Percentiles rank a stretch among this genome's conserved stretches.
These are phyloP conservation scores for Oxystoma pomonae DNA, from an alignment of 2,888 invertebrate genomes.

Conservation along the genomic window DNA sequence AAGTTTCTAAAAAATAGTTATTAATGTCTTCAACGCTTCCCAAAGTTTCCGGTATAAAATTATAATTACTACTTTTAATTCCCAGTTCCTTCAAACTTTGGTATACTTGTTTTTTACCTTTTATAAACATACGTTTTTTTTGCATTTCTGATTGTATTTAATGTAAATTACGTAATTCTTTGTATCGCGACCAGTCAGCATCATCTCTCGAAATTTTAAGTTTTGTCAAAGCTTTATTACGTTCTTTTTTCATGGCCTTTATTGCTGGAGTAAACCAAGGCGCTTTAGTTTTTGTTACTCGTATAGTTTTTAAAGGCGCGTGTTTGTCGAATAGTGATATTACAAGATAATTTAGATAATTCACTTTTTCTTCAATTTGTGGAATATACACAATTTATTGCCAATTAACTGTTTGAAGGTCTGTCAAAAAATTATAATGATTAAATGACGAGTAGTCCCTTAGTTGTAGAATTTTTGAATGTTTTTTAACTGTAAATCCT, in stretches of 20 bases:
- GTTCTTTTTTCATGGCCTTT: slow-evolving; percentile 2
- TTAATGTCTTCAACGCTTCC: neutral
- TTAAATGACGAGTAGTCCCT: slow-evolving; percentile 7
- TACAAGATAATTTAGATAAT: slow-evolving; percentile 8
- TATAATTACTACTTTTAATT: neutral
- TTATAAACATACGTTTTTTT: neutral
- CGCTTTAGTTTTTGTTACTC: slow-evolving; percentile 8
- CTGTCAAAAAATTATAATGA: slow-evolving; percentile 2
- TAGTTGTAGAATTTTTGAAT: slow-evolving; percentile 6
- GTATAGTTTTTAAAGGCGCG: neutral
- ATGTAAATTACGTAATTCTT: slow-evolving; percentile 8
- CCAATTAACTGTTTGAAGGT: slow-evolving; percentile 3
- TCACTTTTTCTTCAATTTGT: slow-evolving; percentile 10
- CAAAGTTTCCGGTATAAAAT: neutral
- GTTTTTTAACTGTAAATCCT: neutral
- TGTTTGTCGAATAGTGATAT: slow-evolving; percentile 1
- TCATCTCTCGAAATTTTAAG: slow-evolving; percentile 6
- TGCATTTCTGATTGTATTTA: neutral
- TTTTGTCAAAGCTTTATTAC: slow-evolving; percentile 8
- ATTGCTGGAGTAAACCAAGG: slow-evolving; percentile 10
- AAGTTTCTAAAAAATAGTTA: neutral
- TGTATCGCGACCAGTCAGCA: slow-evolving; percentile 5
- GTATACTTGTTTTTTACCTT: neutral
- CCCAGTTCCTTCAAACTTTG: neutral
- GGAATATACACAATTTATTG: slow-evolving; percentile 1